Conservation (phyloP, 2,113 vertebrate genomes). For the Pelusios castaneus region DNA sequence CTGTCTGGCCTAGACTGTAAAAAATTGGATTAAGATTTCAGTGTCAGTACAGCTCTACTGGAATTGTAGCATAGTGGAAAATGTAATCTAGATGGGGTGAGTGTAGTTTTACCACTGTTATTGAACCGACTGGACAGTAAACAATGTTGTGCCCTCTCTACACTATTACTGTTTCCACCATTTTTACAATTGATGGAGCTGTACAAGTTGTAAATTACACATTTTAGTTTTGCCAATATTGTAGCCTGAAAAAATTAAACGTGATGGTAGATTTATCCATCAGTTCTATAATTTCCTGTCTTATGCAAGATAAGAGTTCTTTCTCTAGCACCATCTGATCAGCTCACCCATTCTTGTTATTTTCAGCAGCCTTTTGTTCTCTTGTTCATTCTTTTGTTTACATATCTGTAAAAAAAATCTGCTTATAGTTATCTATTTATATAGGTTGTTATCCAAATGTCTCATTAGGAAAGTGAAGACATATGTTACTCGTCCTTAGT, state of each 20-base stretch:
- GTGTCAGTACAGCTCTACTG: fast-evolving
- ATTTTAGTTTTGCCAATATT: neutral
- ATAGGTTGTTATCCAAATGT: conserved; percentile 23
- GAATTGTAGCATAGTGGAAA: neutral
- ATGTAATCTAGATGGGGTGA: fast-evolving
- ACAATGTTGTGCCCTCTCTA: fast-evolving
- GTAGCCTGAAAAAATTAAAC: neutral
- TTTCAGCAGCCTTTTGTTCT: neutral
- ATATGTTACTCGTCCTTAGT: conserved; percentile 22
- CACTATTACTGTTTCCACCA: fast-evolving
- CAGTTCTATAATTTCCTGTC: neutral
- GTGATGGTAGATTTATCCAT: too few species aligned
- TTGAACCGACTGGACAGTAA: fast-evolving
- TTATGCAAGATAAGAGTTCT: neutral
- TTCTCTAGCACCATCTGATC: neutral
- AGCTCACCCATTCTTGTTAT: neutral
- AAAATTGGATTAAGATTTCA: fast-evolving
- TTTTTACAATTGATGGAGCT: fast-evolving
- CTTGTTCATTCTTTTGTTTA: neutral
- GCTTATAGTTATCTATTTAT: conserved; percentile 3
- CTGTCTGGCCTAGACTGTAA: fast-evolving
- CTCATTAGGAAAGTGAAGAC: conserved; percentile 14
- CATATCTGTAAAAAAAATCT: neutral
- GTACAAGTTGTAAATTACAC: fast-evolving
- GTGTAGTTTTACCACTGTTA: neutral